These are phyloP conservation scores for Myzus persicae DNA, from an alignment of 1,140 invertebrate species.

Conservation along the genomic window DNA sequence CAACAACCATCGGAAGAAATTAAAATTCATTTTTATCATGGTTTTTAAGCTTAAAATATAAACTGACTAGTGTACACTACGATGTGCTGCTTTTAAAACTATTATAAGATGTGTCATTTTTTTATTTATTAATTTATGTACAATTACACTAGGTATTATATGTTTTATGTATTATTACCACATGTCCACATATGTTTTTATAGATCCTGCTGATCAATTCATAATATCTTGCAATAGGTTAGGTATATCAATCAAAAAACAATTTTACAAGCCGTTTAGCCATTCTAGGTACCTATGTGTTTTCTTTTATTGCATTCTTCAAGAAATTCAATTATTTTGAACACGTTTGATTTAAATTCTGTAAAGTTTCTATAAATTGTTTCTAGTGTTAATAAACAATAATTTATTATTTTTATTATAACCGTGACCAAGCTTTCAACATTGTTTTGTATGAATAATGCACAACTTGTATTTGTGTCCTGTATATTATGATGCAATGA, in stretches of 20 bases:
- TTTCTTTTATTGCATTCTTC: conserved; percentile 27
- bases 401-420: not conserved
- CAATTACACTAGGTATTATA: not conserved
- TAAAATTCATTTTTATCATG: not conserved
- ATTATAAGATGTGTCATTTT: not conserved
- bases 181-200: not conserved
- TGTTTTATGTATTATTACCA: conserved; percentile 26
- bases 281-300: not conserved
- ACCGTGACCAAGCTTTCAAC: not conserved
- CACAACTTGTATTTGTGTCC: not conserved
- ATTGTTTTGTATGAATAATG: not conserved
- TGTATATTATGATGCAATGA: not conserved
- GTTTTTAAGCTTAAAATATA: not conserved
- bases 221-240: not conserved
- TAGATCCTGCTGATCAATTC: not conserved
- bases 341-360: conserved; percentile 14
- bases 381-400: not conserved
- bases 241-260: not conserved
- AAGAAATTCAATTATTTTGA: conserved; percentile 5
- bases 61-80: not conserved
- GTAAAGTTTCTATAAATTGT: not conserved
- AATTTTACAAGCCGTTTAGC: not conserved
- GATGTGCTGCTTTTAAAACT: not conserved
- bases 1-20: not conserved
- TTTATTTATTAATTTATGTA: not conserved